phyloP scores from a whole-genome alignment of 2,113 vertebrate species.

The Coreoperca whiteheadi region DNA sequence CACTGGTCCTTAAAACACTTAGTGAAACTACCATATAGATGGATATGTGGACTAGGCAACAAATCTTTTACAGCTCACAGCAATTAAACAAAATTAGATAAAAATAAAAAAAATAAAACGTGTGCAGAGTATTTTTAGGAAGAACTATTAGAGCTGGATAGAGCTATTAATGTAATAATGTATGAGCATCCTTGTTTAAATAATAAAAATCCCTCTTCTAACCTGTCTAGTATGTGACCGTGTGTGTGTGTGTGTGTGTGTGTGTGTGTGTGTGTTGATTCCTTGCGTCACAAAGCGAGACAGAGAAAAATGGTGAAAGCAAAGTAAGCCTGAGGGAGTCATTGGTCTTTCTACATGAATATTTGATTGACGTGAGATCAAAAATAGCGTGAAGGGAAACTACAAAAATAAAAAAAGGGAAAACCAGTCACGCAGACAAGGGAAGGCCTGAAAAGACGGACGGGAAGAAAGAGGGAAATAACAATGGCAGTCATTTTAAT shows the following conservation, averaged over 20 bases:
- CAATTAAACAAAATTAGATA: background rate
- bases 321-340: slow-evolving; percentile 50
- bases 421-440: slow-evolving; percentile 36
- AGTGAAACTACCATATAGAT: background rate
- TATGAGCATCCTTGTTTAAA: background rate
- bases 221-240: background rate
- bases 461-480: slow-evolving; percentile 31
- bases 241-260: slow-evolving; percentile 8
- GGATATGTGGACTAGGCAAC: background rate
- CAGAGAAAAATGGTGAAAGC: slow-evolving; percentile 39
- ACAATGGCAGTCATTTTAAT: slow-evolving; percentile 26
- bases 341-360: slow-evolving; percentile 53
- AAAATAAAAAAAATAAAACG: too few species aligned
- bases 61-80: background rate
- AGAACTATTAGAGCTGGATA: too few species aligned
- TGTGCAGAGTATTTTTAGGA: too few species aligned
- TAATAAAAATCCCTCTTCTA: slow-evolving; percentile 16
- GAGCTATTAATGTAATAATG: background rate
- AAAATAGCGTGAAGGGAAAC: slow-evolving; percentile 61
- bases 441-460: slow-evolving; percentile 4
- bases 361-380: slow-evolving; percentile 65
- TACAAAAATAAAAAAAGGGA: slow-evolving; percentile 48
- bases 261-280: slow-evolving; percentile 6
- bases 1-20: background rate
- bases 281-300: slow-evolving; percentile 28